Evolutionary conservation across 1,140 invertebrate species (phyloP).

Genomic region (Drosophila seguyi): DNA sequence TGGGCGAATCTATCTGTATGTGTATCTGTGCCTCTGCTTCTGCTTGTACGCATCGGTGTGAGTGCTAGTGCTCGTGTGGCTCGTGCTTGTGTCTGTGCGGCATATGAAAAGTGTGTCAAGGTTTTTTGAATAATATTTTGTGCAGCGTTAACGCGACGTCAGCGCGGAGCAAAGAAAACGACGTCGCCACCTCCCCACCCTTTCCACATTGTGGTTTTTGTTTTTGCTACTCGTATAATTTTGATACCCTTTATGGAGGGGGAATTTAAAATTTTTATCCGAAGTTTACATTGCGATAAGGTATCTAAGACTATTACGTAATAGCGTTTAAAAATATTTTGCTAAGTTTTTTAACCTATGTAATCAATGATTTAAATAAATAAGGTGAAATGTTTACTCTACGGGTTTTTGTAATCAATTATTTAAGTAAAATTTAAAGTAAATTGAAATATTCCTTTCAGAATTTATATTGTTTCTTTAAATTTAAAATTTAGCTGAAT

Average conservation of each 20-base stretch:
- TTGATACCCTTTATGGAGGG: conserved; percentile 1
- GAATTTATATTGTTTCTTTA: not conserved
- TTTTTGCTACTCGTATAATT: conserved; percentile 39
- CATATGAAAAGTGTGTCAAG: conserved; percentile 84
- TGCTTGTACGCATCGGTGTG: conserved; percentile 21
- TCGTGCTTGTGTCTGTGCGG: conserved; percentile 62
- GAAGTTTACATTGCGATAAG: conserved; percentile 4
- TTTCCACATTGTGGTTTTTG: conserved; percentile 33
- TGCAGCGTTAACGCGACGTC: conserved; percentile 79
- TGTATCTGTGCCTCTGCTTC: conserved; percentile 17
- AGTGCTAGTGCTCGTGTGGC: conserved; percentile 37
- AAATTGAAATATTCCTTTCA: no score
- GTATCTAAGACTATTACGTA: not conserved
- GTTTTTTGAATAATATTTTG: conserved; percentile 85
- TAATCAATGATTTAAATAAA: not conserved
- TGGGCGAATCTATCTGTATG: conserved; percentile 77
- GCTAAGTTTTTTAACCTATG: not conserved
- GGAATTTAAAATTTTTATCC: not conserved
- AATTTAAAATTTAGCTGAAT: not conserved
- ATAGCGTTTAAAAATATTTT: not conserved
- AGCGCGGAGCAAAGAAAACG: conserved; percentile 56
- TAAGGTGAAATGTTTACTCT: no score
- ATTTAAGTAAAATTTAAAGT: no score
- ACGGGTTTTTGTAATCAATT: no score
- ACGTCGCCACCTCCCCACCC: conserved; percentile 19